phyloP scores from a whole-genome alignment of 2,113 vertebrate species.

The Nanger granti region DNA sequence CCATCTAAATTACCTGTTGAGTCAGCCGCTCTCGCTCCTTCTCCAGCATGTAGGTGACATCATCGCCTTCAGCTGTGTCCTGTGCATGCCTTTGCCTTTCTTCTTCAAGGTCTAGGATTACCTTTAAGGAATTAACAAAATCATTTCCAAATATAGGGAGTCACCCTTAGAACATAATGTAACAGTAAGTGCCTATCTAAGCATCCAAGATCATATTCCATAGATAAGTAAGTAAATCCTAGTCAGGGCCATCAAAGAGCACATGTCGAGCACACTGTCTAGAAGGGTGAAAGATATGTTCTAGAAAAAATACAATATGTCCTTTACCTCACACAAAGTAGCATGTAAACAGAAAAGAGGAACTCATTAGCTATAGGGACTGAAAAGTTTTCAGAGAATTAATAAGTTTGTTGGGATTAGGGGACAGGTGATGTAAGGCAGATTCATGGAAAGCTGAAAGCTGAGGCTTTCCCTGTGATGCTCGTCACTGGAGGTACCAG shows the following conservation, averaged over 20 bases:
- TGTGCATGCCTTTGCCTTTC: constrained; percentile 93
- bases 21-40: constrained; percentile 95
- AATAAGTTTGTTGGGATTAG: background rate
- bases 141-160: constrained; percentile 29
- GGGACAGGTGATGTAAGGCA: background rate
- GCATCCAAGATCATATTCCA: background rate
- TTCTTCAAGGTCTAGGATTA: constrained; percentile 96
- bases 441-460: background rate
- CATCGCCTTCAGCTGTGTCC: constrained; percentile 95
- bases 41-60: constrained; percentile 98
- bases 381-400: background rate
- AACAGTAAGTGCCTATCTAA: background rate
- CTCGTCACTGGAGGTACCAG: background rate
- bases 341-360: background rate
- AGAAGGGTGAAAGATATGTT: background rate
- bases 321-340: background rate
- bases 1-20: constrained; percentile 85
- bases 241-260: background rate
- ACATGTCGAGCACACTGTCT: background rate
- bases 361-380: background rate
- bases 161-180: background rate
- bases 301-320: background rate
- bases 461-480: background rate
- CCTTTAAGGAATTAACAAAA: constrained; percentile 78
- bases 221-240: background rate